Conservation (phyloP, 2,113 vertebrate species). For the Macaca nemestrina region DNA sequence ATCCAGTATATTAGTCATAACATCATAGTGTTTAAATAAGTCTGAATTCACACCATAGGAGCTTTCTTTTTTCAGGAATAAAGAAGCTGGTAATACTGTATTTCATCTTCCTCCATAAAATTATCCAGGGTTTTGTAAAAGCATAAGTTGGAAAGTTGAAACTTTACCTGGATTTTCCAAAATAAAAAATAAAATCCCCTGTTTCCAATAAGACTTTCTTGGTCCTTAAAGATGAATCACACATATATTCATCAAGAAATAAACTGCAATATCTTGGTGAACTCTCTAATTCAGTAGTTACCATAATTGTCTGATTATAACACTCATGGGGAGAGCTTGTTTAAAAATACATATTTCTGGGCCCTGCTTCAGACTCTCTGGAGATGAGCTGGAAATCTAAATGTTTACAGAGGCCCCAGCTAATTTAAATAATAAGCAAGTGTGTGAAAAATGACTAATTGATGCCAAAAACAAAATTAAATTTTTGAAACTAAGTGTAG, state of each 20-base stretch:
- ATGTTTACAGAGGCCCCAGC: neutral
- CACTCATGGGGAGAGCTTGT: neutral
- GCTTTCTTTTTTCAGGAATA: neutral
- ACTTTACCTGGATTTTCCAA: neutral
- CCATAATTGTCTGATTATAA: neutral
- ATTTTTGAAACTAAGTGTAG: neutral
- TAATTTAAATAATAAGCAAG: neutral
- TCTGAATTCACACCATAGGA: neutral
- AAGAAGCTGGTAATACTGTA: neutral
- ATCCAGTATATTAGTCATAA: constrained; percentile 47
- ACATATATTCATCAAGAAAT: neutral
- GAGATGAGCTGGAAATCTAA: neutral
- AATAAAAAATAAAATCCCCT: neutral
- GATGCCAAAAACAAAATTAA: neutral
- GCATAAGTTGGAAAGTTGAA: neutral
- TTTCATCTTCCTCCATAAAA: constrained; percentile 21
- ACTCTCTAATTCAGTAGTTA: neutral
- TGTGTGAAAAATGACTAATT: neutral
- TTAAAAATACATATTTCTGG: neutral
- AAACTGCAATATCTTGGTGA: neutral
- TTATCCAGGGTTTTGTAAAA: neutral
- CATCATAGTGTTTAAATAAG: neutral
- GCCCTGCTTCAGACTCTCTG: neutral
- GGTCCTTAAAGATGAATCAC: neutral
- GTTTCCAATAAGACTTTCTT: neutral